Evolutionary conservation across 2,113 vertebrate species (phyloP).

Genomic region (Barnardius zonarius): DNA sequence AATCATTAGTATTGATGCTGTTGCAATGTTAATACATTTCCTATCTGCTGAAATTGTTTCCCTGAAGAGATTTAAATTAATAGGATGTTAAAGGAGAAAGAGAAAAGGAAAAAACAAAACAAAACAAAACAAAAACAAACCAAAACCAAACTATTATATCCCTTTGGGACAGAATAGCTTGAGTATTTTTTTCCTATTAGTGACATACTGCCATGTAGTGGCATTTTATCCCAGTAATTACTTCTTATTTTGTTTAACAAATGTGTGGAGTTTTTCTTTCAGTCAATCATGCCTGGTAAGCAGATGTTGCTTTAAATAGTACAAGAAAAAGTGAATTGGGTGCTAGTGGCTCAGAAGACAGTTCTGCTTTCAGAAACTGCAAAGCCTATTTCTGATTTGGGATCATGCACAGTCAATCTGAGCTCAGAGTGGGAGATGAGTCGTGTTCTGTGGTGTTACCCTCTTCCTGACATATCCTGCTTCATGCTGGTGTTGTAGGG

Average conservation of each 20-base stretch:
- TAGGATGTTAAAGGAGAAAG: not conserved
- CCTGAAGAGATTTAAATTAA: not conserved
- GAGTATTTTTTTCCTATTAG: not conserved
- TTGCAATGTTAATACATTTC: not conserved
- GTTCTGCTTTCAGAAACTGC: not conserved
- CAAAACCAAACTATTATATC: not conserved
- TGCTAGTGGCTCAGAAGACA: not conserved
- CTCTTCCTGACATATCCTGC: not conserved
- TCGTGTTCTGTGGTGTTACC: accelerated
- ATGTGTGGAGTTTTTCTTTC: accelerated
- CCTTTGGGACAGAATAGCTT: not conserved
- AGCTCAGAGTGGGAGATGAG: not conserved
- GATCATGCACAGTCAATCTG: not conserved
- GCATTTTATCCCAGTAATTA: not conserved
- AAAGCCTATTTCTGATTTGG: not conserved
- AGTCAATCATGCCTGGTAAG: not conserved
- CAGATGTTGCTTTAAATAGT: not conserved
- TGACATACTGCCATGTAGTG: not conserved
- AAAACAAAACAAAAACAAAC: too few species aligned
- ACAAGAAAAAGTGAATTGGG: not conserved
- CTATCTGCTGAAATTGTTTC: not conserved
- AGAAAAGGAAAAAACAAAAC: not conserved
- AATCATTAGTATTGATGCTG: not conserved
- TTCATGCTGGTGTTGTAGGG: not conserved
- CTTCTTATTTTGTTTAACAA: not conserved